Percentiles rank a stretch among this genome's conserved stretches.
Evolutionary conservation across 2,113 vertebrate species (phyloP).

Genomic region (Desmodus rotundus): DNA sequence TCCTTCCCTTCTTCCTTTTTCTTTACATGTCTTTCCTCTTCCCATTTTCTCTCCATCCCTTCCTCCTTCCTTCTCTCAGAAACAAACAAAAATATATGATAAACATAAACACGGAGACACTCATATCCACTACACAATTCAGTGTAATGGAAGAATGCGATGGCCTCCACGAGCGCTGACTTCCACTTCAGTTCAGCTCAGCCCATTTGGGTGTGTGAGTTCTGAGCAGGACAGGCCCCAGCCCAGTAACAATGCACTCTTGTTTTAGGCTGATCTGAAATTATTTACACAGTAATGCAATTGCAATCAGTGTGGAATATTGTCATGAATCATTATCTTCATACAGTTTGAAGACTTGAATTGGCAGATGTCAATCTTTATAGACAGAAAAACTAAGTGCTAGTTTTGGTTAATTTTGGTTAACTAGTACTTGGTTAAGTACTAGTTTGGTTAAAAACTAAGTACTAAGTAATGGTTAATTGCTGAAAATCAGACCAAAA

Average conservation of each 20-base stretch:
- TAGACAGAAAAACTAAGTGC: neutral
- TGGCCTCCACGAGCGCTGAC: neutral
- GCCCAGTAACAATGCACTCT: neutral
- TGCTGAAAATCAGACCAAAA: neutral
- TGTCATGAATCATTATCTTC: neutral
- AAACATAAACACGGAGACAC: neutral
- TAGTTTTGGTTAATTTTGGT: no score
- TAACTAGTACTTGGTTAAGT: no score
- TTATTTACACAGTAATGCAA: neutral
- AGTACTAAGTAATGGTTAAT: neutral
- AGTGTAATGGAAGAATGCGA: neutral
- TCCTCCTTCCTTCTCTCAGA: neutral
- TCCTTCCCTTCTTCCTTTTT: neutral
- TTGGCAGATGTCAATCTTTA: neutral
- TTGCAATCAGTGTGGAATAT: neutral
- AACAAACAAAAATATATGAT: neutral
- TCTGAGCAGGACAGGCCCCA: neutral
- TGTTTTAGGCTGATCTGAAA: neutral
- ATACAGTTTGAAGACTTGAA: neutral
- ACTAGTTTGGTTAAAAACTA: no score
- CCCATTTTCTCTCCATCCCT: neutral
- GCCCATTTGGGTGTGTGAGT: neutral
- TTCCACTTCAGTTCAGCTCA: neutral
- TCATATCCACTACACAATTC: neutral
- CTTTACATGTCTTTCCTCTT: neutral